Conservation (phyloP, 2,888 invertebrate genomes). For the Buathra laborator region DNA sequence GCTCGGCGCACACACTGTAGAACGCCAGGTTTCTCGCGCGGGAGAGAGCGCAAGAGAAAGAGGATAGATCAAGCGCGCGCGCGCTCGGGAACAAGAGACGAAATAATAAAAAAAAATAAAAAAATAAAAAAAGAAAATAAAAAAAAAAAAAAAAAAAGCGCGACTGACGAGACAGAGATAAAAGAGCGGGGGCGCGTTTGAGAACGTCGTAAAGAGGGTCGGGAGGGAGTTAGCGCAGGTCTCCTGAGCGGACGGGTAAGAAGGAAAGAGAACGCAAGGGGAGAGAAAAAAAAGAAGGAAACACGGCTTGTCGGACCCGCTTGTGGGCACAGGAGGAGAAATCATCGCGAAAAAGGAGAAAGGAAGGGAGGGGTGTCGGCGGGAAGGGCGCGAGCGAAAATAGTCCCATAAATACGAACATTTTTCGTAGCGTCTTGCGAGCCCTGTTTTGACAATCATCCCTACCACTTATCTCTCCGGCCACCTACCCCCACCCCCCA, state of each 20-base stretch:
- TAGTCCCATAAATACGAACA: constrained; percentile 83
- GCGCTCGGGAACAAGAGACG: constrained; percentile 21
- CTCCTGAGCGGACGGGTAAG: constrained; percentile 49
- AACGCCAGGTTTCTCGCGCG: background rate
- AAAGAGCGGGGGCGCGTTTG: constrained; percentile 72
- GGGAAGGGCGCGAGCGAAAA: constrained; percentile 76
- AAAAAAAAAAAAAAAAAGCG: background rate
- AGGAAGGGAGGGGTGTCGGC: constrained; percentile 47
- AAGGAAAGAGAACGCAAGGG: constrained; percentile 63
- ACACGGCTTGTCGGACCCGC: constrained; percentile 35
- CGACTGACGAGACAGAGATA: constrained; percentile 40
- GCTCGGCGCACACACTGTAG: background rate
- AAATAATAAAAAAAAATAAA: background rate
- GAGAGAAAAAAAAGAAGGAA: constrained; percentile 67
- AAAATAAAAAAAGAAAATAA: background rate
- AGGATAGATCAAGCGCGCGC: background rate
- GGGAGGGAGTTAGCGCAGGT: constrained; percentile 56
- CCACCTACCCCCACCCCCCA: background rate
- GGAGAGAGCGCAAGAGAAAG: background rate
- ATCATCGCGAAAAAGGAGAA: constrained; percentile 44
- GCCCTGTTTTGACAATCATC: constrained; percentile 82
- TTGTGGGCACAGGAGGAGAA: constrained; percentile 65
- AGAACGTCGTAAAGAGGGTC: constrained; percentile 72
- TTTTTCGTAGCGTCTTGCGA: constrained; percentile 81
- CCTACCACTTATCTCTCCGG: constrained; percentile 65